phyloP scores from a whole-genome alignment of 2,113 vertebrate genomes.

The Pachycephala philippinensis region DNA sequence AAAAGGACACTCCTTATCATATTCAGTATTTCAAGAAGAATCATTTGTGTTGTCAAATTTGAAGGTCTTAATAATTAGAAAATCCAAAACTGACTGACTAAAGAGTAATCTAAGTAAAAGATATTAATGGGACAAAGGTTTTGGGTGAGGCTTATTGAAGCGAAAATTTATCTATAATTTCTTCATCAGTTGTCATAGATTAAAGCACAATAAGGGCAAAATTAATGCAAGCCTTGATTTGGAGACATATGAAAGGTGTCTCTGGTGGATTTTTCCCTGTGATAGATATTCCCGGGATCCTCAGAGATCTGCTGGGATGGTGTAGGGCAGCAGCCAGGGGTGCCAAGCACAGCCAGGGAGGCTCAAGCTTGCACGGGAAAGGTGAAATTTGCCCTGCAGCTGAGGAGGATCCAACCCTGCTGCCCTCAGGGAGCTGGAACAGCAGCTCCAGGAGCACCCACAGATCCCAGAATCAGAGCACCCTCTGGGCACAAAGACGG shows the following conservation, averaged over 20 bases:
- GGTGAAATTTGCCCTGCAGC: neutral
- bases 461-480: neutral
- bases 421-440: neutral
- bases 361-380: neutral
- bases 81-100: neutral
- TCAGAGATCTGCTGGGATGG: neutral
- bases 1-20: neutral
- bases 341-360: neutral
- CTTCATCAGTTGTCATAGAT: neutral
- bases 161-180: neutral
- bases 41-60: neutral
- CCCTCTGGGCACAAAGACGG: neutral
- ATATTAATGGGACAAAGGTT: neutral
- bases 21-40: neutral
- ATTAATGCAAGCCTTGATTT: neutral
- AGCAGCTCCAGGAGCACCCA: neutral
- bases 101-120: neutral
- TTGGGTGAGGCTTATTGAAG: neutral
- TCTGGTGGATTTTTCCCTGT: neutral
- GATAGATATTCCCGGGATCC: neutral
- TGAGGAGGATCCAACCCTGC: neutral
- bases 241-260: neutral
- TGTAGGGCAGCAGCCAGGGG: neutral
- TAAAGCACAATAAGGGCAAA: neutral
- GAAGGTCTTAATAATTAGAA: neutral